Base-by-base conservation (phyloP, 2,113 vertebrate species). In the Thinocorus orbignyianus region DNA sequence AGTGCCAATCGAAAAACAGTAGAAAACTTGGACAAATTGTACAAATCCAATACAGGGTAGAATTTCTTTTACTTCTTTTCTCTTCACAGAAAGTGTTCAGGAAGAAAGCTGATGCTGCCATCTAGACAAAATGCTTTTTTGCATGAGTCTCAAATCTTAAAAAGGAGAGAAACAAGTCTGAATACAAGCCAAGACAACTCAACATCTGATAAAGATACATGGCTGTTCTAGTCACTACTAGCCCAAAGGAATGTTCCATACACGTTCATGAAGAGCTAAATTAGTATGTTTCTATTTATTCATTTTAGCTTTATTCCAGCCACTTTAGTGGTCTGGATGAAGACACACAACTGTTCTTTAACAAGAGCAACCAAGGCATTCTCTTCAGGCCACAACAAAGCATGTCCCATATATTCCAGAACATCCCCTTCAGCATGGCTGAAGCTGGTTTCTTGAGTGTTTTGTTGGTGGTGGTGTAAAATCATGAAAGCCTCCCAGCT, bases 381-480 rank as follows among this genome's bases (percentile, higher is more conserved):
- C 72, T 94, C 71, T 77, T 92, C n/a, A 85, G 86, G 71, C 51
- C 65, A 91, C 86, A 94, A 88, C 31, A 96, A 92, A 94, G 51
- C 11, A 83, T 4, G 4, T 13, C 62, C 71, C 68, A 54, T 15
- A 22, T 20, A 82, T 1, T 4, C 51, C 55, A 91, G 46, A 74
- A 81, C 0, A 0, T 30, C 17, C 31, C 44, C 26, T n/a, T 91
- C 60, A 60, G 58, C 42, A 69, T 0, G 1, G 82, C 55, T 74
- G 30, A 77, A 46, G 37, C 10, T 22, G 6, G 0, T 11, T 58
- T 86, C 78, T 52, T 64, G 35, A 60, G 26, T 52, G 15, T 31
- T 93, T 65, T 71, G 28, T 7, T 85, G 33, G 17, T 23, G 17
- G 35, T 3, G 4, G 57, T 82, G 73, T 23, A 68, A 77, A 93